Evolutionary conservation across 2,113 vertebrate species (phyloP).

Genomic region (Platysternon megacephalum): DNA sequence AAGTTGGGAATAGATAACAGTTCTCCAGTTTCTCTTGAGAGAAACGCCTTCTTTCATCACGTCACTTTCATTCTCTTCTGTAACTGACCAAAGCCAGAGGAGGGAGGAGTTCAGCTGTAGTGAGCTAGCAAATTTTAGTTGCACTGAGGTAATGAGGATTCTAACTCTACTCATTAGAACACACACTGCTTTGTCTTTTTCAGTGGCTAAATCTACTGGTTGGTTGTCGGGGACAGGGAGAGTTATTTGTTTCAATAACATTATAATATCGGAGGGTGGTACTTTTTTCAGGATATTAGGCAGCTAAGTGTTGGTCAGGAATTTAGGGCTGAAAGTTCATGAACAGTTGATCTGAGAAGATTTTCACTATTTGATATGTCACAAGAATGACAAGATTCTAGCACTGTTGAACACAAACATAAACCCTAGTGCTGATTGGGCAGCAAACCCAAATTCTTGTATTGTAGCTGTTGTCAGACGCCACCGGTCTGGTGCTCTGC

Average conservation of each 20-base stretch:
- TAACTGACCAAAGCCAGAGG: neutral
- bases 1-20: neutral
- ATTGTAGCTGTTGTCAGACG: neutral
- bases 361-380: neutral
- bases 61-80: neutral
- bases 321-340: neutral
- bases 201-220: neutral
- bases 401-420: neutral
- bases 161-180: neutral
- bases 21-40: neutral
- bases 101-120: neutral
- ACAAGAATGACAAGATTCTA: neutral
- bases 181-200: neutral
- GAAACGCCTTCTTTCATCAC: neutral
- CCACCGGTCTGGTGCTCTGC: no score
- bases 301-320: neutral
- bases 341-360: neutral
- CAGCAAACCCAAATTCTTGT: neutral
- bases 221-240: neutral
- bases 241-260: neutral
- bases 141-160: no score
- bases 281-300: rapidly evolving
- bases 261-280: neutral
- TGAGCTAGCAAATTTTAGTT: neutral
- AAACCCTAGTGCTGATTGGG: rapidly evolving